Evolutionary conservation across 2,888 invertebrate species (phyloP).

Genomic region (Camponotus fellah): DNA sequence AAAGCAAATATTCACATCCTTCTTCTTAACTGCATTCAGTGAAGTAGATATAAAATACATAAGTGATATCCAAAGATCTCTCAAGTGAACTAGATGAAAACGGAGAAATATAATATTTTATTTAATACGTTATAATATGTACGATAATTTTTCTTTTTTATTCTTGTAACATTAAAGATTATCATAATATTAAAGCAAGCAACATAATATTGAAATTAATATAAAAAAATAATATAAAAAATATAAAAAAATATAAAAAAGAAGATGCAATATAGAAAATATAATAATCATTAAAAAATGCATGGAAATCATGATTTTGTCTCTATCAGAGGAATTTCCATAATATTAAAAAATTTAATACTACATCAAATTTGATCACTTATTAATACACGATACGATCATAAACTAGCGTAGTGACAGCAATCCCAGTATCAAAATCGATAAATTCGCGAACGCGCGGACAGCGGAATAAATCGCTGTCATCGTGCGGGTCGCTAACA

Average conservation of each 20-base stretch:
- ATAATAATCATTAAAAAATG: neutral
- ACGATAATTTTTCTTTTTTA: neutral
- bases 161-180: neutral
- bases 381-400: constrained; percentile 9
- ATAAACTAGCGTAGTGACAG: constrained; percentile 3
- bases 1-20: neutral
- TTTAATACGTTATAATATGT: neutral
- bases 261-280: neutral
- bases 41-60: neutral
- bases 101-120: neutral
- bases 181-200: neutral
- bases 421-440: constrained; percentile 3
- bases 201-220: neutral
- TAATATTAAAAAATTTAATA: neutral
- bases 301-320: neutral
- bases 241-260: neutral
- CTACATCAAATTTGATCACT: neutral
- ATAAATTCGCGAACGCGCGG: constrained; percentile 20
- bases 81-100: neutral
- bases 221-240: neutral
- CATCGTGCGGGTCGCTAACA: neutral
- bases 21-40: neutral
- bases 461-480: constrained; percentile 36
- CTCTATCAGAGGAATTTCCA: neutral
- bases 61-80: neutral